Evolutionary conservation across 1,140 invertebrate genomes (phyloP).

Genomic region (Pseudomyrmex flavicornis): DNA sequence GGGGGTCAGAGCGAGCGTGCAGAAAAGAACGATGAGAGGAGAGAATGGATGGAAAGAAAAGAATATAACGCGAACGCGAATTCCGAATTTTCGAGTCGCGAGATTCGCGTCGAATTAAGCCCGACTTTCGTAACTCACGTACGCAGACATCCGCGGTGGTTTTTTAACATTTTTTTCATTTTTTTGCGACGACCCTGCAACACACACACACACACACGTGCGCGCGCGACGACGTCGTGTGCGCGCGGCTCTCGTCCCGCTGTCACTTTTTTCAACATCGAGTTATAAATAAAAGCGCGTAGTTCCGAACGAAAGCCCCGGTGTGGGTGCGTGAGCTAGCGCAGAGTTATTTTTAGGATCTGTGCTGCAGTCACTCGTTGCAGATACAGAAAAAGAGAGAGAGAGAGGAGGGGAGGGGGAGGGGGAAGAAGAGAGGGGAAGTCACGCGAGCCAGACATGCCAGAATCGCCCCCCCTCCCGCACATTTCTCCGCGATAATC

Average conservation of each 20-base stretch:
- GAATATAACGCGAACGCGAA: slow-evolving; percentile 9
- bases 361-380: slow-evolving; percentile 38
- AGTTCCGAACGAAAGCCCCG: slow-evolving; percentile 32
- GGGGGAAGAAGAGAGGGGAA: neutral
- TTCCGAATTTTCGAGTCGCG: slow-evolving; percentile 51
- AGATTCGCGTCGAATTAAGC: slow-evolving; percentile 70
- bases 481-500: slow-evolving; percentile 12
- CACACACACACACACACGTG: neutral
- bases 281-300: slow-evolving; percentile 57
- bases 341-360: slow-evolving; percentile 55
- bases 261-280: slow-evolving; percentile 44
- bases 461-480: neutral
- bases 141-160: neutral
- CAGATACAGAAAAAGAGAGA: slow-evolving; percentile 11
- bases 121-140: slow-evolving; percentile 52
- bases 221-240: slow-evolving; percentile 3
- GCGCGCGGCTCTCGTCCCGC: slow-evolving; percentile 23
- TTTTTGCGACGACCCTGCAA: neutral
- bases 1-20: slow-evolving; percentile 30
- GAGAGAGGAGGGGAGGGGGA: no score
- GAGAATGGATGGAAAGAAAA: slow-evolving; percentile 4
- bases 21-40: slow-evolving; percentile 13
- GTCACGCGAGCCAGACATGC: neutral
- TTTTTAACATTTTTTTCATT: neutral
- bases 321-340: slow-evolving; percentile 53